Evolutionary conservation across 2,797 vertebrate species (phyloP).

Genomic region (Rhinophrynus dorsalis): DNA sequence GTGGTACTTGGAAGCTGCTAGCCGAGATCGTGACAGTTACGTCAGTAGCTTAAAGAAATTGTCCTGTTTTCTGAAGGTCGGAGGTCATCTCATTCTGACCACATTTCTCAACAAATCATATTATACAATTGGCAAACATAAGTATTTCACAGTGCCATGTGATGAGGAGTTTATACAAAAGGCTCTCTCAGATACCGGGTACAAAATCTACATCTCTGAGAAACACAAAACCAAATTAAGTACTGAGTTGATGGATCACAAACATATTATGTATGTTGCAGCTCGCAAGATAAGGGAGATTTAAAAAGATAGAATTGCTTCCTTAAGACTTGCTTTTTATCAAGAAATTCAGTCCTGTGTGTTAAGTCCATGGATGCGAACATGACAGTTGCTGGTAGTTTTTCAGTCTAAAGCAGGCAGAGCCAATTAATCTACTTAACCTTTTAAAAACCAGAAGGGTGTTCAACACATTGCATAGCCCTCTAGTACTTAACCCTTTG

Average conservation of each 20-base stretch:
- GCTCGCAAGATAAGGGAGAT: too few species aligned
- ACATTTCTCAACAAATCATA: neutral
- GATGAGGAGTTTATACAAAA: neutral
- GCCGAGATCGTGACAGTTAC: neutral
- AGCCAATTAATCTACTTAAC: too few species aligned
- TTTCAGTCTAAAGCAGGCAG: too few species aligned
- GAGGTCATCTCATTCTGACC: neutral
- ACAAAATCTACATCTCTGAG: neutral
- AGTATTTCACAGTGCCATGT: neutral
- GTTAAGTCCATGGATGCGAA: too few species aligned
- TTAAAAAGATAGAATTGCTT: too few species aligned
- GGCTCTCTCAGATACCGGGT: neutral
- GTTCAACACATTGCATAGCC: too few species aligned
- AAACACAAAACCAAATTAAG: neutral
- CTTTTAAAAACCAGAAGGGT: too few species aligned
- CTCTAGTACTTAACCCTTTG: too few species aligned
- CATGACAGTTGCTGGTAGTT: too few species aligned
- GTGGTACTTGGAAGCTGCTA: neutral
- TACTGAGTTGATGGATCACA: neutral
- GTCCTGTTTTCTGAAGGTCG: neutral
- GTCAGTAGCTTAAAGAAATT: neutral
- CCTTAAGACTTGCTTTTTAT: too few species aligned
- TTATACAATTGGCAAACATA: neutral
- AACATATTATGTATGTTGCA: neutral
- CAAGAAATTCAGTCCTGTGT: too few species aligned